phyloP scores from a whole-genome alignment of 2,797 vertebrate genomes.

The Perodicticus potto region DNA sequence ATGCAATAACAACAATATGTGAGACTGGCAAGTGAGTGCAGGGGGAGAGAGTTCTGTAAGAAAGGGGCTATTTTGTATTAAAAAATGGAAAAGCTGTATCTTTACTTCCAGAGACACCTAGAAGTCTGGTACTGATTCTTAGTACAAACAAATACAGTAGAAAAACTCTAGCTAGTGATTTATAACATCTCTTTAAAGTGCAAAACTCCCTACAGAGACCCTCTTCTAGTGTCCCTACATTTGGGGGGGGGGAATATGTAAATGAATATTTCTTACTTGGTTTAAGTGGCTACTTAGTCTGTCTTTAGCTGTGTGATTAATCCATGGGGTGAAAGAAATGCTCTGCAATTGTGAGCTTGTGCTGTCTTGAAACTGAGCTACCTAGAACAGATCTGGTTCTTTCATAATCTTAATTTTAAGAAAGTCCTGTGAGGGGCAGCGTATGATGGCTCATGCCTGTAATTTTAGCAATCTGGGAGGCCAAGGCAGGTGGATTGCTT shows the following conservation, averaged over 20 bases:
- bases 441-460: too few relatives aligned
- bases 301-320: background rate
- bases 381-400: background rate
- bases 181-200: background rate
- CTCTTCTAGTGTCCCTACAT: background rate
- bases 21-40: background rate
- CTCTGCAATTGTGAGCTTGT: background rate
- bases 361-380: background rate
- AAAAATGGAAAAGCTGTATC: background rate
- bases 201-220: background rate
- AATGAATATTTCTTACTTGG: background rate
- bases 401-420: background rate
- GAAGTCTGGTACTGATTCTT: background rate
- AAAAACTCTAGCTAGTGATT: background rate
- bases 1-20: background rate
- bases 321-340: background rate
- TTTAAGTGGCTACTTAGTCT: background rate
- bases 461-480: too few relatives aligned
- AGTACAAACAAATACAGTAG: background rate
- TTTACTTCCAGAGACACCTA: background rate
- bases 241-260: background rate
- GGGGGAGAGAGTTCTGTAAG: background rate
- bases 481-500: too few relatives aligned
- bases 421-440: background rate
- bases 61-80: background rate